Conservation (phyloP, 2,888 invertebrate species). For the Neoaliturus tenellus region DNA sequence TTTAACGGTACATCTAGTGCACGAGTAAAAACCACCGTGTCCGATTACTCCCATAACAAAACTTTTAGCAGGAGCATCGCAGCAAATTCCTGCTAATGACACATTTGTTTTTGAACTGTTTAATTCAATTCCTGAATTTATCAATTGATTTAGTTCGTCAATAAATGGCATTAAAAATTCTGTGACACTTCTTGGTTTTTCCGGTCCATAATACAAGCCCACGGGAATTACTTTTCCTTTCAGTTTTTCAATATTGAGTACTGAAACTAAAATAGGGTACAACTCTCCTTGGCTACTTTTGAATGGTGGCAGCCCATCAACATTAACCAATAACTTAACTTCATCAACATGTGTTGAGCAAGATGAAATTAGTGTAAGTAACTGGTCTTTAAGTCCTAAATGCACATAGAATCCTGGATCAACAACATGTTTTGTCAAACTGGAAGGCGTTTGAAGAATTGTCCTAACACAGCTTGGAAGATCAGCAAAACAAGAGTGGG, state of each 20-base stretch:
- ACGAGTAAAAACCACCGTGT: constrained; percentile 5
- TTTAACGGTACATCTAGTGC: not conserved
- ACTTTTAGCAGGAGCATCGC: constrained; percentile 16
- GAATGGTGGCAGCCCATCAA: constrained; percentile 19
- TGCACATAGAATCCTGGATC: not conserved
- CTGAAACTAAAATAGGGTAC: not conserved
- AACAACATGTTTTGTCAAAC: not conserved
- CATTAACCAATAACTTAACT: not conserved
- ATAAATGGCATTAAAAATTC: not conserved
- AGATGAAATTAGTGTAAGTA: not conserved
- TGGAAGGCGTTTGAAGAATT: not conserved
- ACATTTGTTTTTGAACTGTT: not conserved
- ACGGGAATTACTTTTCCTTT: not conserved
- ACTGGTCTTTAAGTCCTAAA: not conserved
- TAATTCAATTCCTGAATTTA: not conserved
- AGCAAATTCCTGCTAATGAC: not conserved
- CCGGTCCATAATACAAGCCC: constrained; percentile 7
- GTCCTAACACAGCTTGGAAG: not conserved
- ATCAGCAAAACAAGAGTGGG: not conserved
- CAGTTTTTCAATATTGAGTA: not conserved
- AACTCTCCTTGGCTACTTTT: constrained; percentile 26
- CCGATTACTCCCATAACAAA: constrained; percentile 20
- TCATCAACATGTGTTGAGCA: not conserved
- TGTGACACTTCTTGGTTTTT: not conserved
- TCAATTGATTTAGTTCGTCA: not conserved